phyloP scores from a whole-genome alignment of 2,888 invertebrate genomes.

The Chrysopilus asiliformis region DNA sequence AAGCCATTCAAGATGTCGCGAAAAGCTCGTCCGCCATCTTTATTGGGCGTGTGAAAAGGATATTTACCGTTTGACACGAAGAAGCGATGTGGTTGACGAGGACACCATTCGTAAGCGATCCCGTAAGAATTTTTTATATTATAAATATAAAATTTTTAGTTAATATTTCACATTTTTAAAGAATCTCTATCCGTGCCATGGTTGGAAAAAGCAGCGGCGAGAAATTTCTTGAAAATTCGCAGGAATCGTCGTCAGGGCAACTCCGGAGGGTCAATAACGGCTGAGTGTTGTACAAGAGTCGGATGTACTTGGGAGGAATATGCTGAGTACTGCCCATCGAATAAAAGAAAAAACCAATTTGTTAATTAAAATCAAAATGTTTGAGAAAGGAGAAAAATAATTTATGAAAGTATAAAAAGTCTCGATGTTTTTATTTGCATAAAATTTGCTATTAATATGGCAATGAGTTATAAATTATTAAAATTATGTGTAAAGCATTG shows the following conservation, averaged over 20 bases:
- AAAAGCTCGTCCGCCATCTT: conserved; percentile 41
- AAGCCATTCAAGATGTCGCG: conserved; percentile 43
- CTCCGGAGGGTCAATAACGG: conserved; percentile 36
- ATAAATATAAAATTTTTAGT: too few species aligned
- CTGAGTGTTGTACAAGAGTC: conserved; percentile 44
- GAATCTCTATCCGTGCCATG: conserved; percentile 27
- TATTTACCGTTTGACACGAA: conserved; percentile 42
- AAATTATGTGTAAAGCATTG: too few species aligned
- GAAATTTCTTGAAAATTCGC: conserved; percentile 27
- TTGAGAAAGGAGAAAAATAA: too few species aligned
- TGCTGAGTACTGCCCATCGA: conserved; percentile 49
- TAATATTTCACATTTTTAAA: conserved; percentile 16
- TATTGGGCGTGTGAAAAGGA: conserved; percentile 51
- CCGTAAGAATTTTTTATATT: too few species aligned
- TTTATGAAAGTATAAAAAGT: too few species aligned
- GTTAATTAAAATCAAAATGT: too few species aligned
- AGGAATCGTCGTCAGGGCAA: conserved; percentile 25
- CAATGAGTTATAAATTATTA: too few species aligned
- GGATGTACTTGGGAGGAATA: conserved; percentile 53
- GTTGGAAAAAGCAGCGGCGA: conserved; percentile 29
- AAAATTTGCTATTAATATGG: too few species aligned
- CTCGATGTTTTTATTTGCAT: too few species aligned
- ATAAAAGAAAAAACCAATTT: conserved; percentile 36
- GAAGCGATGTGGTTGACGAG: conserved; percentile 25
- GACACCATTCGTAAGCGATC: conserved; percentile 8